Conservation (phyloP, 2,888 invertebrate species). For the Campopleginae sp. region DNA sequence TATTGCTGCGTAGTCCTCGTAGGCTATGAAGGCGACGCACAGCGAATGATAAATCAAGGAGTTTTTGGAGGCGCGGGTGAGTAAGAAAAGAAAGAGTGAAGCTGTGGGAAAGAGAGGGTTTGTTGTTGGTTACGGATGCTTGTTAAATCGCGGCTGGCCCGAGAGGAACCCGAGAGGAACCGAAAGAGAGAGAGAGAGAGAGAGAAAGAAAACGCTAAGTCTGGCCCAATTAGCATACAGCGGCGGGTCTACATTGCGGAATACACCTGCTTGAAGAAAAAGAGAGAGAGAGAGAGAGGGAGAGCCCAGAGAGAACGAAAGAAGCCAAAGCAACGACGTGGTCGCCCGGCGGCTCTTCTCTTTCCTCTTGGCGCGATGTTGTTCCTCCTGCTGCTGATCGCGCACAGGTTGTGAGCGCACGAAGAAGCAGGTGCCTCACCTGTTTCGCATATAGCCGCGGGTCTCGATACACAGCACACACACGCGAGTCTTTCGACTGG, state of each 20-base stretch:
- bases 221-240: constrained; percentile 79
- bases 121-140: constrained; percentile 77
- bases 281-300: constrained; percentile 57
- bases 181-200: constrained; percentile 59
- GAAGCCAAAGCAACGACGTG: constrained; percentile 58
- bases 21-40: no score
- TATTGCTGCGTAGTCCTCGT: not conserved
- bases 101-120: constrained; percentile 52
- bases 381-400: constrained; percentile 56
- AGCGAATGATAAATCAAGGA: constrained; percentile 6
- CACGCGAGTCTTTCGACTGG: not conserved
- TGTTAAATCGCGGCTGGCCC: constrained; percentile 81
- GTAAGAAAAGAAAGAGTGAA: constrained; percentile 21
- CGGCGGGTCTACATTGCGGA: constrained; percentile 75
- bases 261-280: constrained; percentile 41
- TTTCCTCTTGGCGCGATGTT: constrained; percentile 46
- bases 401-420: constrained; percentile 64
- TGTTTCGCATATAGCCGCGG: constrained; percentile 76
- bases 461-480: constrained; percentile 34
- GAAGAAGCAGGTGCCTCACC: constrained; percentile 82
- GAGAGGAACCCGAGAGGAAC: constrained; percentile 8
- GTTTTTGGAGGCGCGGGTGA: constrained; percentile 20
- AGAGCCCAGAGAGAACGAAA: constrained; percentile 20
- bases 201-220: constrained; percentile 74
- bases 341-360: constrained; percentile 60